Evolutionary conservation across 2,113 vertebrate genomes (phyloP), one percentile per base, ranked within the genome.

Genomic region (Chaetura pelagica): DNA sequence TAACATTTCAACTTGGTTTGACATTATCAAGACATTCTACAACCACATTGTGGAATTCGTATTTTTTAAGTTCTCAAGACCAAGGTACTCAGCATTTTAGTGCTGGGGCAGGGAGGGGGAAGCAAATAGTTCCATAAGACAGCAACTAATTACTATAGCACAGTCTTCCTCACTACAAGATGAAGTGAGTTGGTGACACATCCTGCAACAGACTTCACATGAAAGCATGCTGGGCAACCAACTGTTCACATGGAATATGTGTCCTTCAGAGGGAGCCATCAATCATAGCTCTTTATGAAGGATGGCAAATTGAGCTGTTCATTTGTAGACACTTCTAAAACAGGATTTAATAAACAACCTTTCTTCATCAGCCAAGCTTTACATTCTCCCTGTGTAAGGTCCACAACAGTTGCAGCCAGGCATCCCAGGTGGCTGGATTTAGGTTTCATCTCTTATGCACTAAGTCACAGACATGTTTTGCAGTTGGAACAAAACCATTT

Each of bases 401-500:
- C 35, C 63, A 20, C 32, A 57, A 30, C 14, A 34, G 48, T 55
- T 27, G 52, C 79, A 86, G 76, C 12, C 83, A 81, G 51, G 44
- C 61, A 84, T 21, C 48, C 57, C 89, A 84, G 27, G 61, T 52
- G 59, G 5, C 3, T 67, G 44, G 42, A 90, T 84, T 94, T 62
- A 61, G 63, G 76, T 71, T 93, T 86, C 55, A 63, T 68, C 69
- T 87, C 74, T 86, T 29, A 22, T 16, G 52, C n/a, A 51, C 34
- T n/a, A 87, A 92, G 79, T 78, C 89, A 84, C 66, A 76, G 30
- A 20, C 30, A 73, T 21, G 27, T 81, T 90, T 71, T 40, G 57
- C 62, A 87, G 48, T 46, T 68, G 52, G 67, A 91, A 82, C 52
- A 94, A 96, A 96, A 71, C 26, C 42, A 57, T 73, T 76, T 92